Evolutionary conservation across 2,797 vertebrate species (phyloP).

Genomic region (Melanotaenia trifasciata): DNA sequence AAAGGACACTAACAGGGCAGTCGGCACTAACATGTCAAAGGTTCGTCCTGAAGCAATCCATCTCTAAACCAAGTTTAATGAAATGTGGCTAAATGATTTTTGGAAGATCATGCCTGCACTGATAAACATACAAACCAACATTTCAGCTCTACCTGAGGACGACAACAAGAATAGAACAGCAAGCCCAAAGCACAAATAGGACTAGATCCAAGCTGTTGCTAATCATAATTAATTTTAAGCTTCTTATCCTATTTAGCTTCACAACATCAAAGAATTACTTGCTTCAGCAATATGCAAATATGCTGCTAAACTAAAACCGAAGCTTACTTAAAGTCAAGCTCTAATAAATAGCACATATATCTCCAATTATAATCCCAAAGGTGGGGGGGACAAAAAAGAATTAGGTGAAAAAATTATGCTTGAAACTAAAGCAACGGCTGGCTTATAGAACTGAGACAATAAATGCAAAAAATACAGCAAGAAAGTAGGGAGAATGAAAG

Average conservation of each 20-base stretch:
- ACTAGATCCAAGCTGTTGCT: too few species aligned
- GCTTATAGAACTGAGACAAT: not conserved
- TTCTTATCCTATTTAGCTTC: too few species aligned
- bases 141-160: not conserved
- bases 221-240: too few species aligned
- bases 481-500: too few species aligned
- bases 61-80: not conserved
- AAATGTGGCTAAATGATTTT: not conserved
- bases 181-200: too few species aligned
- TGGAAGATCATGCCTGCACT: not conserved
- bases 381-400: too few species aligned
- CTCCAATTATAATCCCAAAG: not conserved
- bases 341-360: not conserved
- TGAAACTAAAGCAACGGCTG: not conserved
- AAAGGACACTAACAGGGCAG: not conserved
- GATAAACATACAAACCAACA: conserved; percentile 10
- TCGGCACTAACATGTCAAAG: not conserved
- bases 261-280: too few species aligned
- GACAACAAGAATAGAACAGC: too few species aligned
- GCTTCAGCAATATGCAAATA: too few species aligned
- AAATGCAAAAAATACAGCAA: not conserved
- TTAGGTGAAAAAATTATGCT: too few species aligned
- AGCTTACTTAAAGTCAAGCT: not conserved
- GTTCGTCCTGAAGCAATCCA: not conserved
- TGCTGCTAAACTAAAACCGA: not conserved